phyloP scores from a whole-genome alignment of 2,113 vertebrate genomes.

The Leucopsar rothschildi region DNA sequence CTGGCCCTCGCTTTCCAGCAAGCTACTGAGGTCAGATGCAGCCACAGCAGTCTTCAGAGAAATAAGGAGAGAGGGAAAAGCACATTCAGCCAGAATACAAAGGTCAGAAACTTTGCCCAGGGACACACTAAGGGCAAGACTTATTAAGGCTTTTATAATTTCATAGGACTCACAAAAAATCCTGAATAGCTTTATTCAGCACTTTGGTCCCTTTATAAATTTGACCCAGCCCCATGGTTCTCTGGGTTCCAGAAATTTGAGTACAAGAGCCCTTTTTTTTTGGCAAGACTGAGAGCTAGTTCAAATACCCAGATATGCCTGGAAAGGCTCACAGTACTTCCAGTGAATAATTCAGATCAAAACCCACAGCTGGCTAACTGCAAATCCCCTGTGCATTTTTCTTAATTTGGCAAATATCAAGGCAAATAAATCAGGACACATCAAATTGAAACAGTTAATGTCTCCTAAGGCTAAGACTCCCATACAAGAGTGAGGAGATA shows the following conservation, averaged over 20 bases:
- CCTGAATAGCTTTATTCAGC: constrained; percentile 47
- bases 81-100: background rate
- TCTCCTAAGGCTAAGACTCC: background rate
- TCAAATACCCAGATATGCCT: background rate
- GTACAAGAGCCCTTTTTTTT: background rate
- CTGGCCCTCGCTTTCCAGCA: constrained; percentile 84
- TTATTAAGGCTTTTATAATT: constrained; percentile 5
- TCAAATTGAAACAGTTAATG: background rate
- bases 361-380: background rate
- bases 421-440: background rate
- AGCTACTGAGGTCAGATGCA: constrained; percentile 83
- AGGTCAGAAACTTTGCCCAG: background rate
- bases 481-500: background rate
- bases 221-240: background rate
- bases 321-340: background rate
- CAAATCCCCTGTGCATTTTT: background rate
- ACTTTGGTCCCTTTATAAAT: background rate
- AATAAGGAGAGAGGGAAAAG: background rate
- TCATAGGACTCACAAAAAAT: background rate
- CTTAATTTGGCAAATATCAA: background rate
- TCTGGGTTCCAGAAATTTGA: constrained; percentile 15
- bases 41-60: constrained; percentile 84
- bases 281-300: background rate
- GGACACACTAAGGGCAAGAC: background rate
- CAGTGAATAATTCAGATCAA: background rate